phyloP scores from a whole-genome alignment of 2,888 invertebrate species.

The Gandaritis pyraliata region DNA sequence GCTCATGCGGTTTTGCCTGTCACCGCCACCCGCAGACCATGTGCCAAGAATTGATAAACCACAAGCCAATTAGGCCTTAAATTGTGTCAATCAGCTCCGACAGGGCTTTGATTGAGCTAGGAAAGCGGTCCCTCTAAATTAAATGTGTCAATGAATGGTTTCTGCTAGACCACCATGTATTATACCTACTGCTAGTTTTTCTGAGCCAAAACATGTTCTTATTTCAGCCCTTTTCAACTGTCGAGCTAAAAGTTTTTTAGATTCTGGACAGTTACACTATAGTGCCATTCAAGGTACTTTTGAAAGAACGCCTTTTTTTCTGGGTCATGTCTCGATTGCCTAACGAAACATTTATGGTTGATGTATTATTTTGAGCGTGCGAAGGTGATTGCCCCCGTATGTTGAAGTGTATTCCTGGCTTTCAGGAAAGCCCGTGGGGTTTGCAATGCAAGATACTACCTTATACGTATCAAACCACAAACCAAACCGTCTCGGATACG shows the following conservation, averaged over 20 bases:
- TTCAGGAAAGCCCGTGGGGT: no score
- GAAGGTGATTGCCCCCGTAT: background rate
- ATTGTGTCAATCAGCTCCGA: conserved; percentile 29
- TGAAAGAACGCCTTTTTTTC: no score
- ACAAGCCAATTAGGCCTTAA: conserved; percentile 32
- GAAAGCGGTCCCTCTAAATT: conserved; percentile 9
- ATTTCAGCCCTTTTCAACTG: no score
- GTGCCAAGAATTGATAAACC: conserved; percentile 23
- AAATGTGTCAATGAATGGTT: conserved; percentile 13
- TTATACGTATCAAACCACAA: conserved; percentile 17
- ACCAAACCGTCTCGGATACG: conserved; percentile 20
- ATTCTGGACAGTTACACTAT: no score
- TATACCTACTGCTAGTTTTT: no score
- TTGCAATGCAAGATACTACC: no score
- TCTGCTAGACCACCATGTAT: background rate
- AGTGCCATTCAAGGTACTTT: no score
- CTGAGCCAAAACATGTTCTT: no score
- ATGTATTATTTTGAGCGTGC: no score
- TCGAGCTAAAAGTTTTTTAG: no score
- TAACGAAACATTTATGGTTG: no score
- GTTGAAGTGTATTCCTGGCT: background rate
- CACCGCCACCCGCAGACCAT: conserved; percentile 17
- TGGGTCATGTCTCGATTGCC: no score
- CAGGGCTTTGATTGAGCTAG: conserved; percentile 13
- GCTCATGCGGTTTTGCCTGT: conserved; percentile 13